These are phyloP conservation scores for Mesorhabditis spiculigera DNA, from an alignment of 2,888 invertebrate species.

Conservation along the genomic window DNA sequence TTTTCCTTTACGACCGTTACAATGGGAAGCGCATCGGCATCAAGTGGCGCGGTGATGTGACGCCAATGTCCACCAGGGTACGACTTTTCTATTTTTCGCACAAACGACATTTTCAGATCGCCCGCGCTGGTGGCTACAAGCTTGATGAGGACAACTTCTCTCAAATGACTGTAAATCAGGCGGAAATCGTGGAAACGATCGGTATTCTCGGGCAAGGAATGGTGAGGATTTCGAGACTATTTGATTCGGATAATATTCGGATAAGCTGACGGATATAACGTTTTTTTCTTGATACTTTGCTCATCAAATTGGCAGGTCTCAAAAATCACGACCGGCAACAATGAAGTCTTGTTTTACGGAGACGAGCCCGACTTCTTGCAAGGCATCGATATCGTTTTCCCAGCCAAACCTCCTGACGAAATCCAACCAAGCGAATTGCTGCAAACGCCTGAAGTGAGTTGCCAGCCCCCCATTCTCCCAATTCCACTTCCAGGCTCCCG, in stretches of 20 bases:
- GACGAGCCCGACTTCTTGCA: no score
- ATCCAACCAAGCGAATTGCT: no score
- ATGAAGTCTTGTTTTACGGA: no score
- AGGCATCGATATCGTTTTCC: no score
- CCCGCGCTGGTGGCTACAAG: background rate
- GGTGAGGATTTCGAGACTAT: constrained; percentile 12
- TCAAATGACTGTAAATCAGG: constrained; percentile 20
- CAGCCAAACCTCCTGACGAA: no score
- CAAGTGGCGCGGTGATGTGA: constrained; percentile 29
- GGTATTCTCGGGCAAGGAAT: constrained; percentile 29
- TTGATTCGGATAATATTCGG: background rate
- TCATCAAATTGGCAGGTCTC: no score
- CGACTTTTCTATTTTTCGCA: constrained; percentile 11
- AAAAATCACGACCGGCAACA: no score
- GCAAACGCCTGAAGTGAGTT: no score
- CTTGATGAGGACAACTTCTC: constrained; percentile 14
- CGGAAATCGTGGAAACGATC: constrained; percentile 33
- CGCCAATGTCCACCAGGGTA: constrained; percentile 29
- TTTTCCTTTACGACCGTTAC: constrained; percentile 83
- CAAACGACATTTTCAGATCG: background rate
- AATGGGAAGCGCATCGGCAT: constrained; percentile 68
- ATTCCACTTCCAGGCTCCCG: no score
- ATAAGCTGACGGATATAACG: no score
- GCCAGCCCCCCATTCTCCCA: no score
- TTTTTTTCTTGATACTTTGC: no score